Conservation (phyloP, 2,888 invertebrate species). For the Plutella xylostella region DNA sequence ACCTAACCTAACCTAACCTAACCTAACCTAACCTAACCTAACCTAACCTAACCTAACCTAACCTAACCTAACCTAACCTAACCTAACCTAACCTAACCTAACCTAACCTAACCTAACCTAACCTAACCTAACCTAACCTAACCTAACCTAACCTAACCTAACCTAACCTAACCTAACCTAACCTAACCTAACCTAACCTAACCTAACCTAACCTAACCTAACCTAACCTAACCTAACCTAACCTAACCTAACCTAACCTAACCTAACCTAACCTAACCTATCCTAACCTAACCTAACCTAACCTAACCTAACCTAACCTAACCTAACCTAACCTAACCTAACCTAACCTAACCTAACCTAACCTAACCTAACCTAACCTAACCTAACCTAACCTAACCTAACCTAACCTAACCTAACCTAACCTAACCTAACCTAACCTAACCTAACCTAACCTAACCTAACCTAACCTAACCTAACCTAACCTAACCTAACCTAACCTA, state of each 20-base stretch:
- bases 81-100: slow-evolving; percentile 20
- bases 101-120: slow-evolving; percentile 20
- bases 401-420: slow-evolving; percentile 16
- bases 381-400: slow-evolving; percentile 15
- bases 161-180: slow-evolving; percentile 19
- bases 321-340: slow-evolving; percentile 3
- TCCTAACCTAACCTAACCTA: slow-evolving; percentile 8
- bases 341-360: slow-evolving; percentile 11
- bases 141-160: slow-evolving; percentile 19
- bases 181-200: slow-evolving; percentile 16
- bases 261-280: slow-evolving; percentile 11
- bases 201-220: slow-evolving; percentile 9
- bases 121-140: slow-evolving; percentile 21
- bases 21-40: slow-evolving; percentile 21
- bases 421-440: slow-evolving; percentile 11
- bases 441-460: slow-evolving; percentile 11
- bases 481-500: slow-evolving; percentile 16
- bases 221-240: slow-evolving; percentile 7
- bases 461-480: slow-evolving; percentile 11
- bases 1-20: slow-evolving; percentile 19
- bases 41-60: slow-evolving; percentile 21
- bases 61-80: slow-evolving; percentile 21
- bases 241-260: slow-evolving; percentile 10
- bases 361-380: slow-evolving; percentile 12
- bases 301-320: slow-evolving; percentile 3